Evolutionary conservation across 2,888 invertebrate genomes (phyloP), one percentile per base, ranked within the genome.

Genomic region (Himalopsyche anomala): DNA sequence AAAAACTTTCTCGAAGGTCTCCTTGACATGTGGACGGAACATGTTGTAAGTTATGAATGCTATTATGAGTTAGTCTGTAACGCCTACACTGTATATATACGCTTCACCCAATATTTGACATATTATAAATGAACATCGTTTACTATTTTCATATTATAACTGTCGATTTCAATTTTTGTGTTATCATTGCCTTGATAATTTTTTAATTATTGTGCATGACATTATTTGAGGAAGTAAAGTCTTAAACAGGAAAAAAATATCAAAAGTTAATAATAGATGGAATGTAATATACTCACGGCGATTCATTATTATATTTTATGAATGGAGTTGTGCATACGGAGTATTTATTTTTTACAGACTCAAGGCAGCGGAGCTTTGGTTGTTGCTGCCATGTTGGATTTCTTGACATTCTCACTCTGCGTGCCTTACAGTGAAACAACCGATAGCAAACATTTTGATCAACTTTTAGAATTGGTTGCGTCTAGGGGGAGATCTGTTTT

Each of bases 401-500:
- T 99, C 91, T 93, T 99, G 88, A 99, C 99, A 62, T 99, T 99
- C 93, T 97, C 99, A 5, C 94, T 99, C 74, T 99, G 99, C 92
- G 98, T 99, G 88, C 99, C 99, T 5, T 99, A 99, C 92, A 98
- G 98, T 90, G 99, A 99, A 92, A 99, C 99, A 5, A 99, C 99
- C 0, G 98, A 99, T 90, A 98, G 98, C 83, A 97, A 97, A 90
- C 98, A 98, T 91, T 99, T 99, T 91, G 99, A 99, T 91, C 95
- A 95, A 89, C 93, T 99, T 84, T 92, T 99, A 40, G 98, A 98
- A 92, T 96, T 99, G 95, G 99, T 99, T 1, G 98, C 99, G 5
- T 95, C 96, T 84, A 95, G 97, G 89, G 99, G 99, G 8, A 95
- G 99, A 85, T 96, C 96, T 87, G 93, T 99, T 36, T 99, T 99